Conservation (phyloP, 2,113 vertebrate species). For the Lycaon pictus region DNA sequence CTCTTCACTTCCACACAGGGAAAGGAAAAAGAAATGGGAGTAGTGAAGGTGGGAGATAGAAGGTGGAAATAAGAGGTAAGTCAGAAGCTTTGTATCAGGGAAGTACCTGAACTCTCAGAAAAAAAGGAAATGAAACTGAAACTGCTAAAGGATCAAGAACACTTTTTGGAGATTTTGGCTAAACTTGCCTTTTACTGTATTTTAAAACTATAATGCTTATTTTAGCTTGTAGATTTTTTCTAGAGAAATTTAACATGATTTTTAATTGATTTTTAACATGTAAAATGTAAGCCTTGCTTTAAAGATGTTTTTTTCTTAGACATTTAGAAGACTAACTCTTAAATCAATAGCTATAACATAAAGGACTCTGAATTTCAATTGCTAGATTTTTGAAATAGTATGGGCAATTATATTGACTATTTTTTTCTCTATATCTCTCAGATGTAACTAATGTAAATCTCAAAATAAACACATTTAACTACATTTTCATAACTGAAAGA, state of each 20-base stretch:
- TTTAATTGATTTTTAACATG: neutral
- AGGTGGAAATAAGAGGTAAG: neutral
- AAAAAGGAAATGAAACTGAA: neutral
- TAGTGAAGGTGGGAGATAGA: neutral
- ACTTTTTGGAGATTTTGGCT: neutral
- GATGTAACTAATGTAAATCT: neutral
- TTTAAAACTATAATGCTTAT: neutral
- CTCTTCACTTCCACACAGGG: neutral
- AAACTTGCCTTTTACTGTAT: neutral
- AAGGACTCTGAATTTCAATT: neutral
- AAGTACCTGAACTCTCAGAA: neutral
- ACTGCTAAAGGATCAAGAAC: neutral
- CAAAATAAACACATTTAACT: constrained; percentile 5
- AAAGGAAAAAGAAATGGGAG: neutral
- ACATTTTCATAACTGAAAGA: neutral
- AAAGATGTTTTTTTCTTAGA: neutral
- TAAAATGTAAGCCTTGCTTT: neutral
- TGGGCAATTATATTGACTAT: neutral
- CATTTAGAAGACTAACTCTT: neutral
- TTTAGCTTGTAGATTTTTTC: neutral
- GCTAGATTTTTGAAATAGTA: constrained; percentile 2
- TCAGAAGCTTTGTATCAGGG: neutral
- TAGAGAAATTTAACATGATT: neutral
- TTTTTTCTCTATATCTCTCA: neutral
- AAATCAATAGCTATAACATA: constrained; percentile 4